Evolutionary conservation across 2,113 vertebrate species (phyloP), one percentile per base, ranked within the genome.

Genomic region (Ictalurus furcatus): DNA sequence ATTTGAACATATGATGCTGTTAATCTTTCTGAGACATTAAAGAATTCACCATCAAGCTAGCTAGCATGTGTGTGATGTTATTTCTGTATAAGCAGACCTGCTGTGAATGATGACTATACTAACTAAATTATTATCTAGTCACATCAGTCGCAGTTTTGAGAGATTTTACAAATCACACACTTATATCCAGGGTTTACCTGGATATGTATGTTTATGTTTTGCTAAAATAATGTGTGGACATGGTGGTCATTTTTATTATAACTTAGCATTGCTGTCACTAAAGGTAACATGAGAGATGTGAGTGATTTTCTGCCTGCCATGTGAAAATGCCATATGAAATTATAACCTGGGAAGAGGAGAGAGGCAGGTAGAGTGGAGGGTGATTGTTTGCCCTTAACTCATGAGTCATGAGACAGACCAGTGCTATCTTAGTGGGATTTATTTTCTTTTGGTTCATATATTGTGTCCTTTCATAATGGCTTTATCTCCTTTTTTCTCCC

Each of bases 361-460:
- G 71, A 73, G 34, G 34, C 71, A 76, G 8, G 40, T 8, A 40
- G 73, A 40, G 21, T 73, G 71, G 71, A 40, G 30, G 37, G 17
- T 73, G 71, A 73, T 76, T 23, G 37, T 40, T 74, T 74, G 5
- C 71, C 71, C 71, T 74, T 65, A 67, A 85, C 84, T 52, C 9
- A 44, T 89, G 90, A 79, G 89, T 90, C 65, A 90, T 87, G 63
- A 83, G 67, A 37, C 59, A 87, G 85, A 80, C 48, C 82, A 86
- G 89, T 91, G 88, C 90, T 87, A 85, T 88, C 61, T 74, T 87
- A 88, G 58, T 0, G 78, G 84, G 73, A 84, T 63, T 90, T 73
- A 84, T 88, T 48, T 87, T 54, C 0, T 48, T 73, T 73, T 65
- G 82, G 44, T 44, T 82, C 67, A 78, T 21, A 52, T 79, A 56